These are phyloP conservation scores for Apteryx mantelli DNA, from an alignment of 2,113 vertebrate genomes.

Conservation along the genomic window DNA sequence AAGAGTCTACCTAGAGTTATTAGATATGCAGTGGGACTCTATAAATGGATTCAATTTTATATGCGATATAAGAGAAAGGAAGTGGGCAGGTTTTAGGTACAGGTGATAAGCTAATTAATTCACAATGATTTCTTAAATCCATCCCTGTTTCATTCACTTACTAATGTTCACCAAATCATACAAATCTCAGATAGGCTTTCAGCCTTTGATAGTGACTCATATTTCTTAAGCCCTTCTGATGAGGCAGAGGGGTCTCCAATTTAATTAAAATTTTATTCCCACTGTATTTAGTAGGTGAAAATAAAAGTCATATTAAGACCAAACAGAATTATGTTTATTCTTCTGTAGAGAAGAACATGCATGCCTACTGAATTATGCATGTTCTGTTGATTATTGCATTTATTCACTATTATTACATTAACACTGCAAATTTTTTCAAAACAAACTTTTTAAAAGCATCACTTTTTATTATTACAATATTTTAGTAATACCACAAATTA, in stretches of 20 bases:
- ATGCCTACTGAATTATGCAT: not conserved
- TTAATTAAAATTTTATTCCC: not conserved
- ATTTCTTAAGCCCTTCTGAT: not conserved
- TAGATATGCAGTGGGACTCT: not conserved
- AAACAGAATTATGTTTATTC: not conserved
- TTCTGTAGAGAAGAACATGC: not conserved
- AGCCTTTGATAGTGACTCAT: not conserved
- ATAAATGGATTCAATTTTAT: not conserved
- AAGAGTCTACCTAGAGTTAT: not conserved
- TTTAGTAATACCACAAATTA: not conserved
- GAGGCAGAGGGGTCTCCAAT: not conserved
- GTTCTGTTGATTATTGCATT: not conserved
- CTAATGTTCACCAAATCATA: not conserved
- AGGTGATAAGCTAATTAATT: not conserved
- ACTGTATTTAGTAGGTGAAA: not conserved
- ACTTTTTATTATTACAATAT: not conserved
- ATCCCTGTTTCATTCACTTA: not conserved
- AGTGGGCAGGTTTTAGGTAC: not conserved
- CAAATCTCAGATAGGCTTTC: not conserved
- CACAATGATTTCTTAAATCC: not conserved
- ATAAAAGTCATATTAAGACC: not conserved
- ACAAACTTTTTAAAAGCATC: not conserved
- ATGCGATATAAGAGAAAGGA: not conserved
- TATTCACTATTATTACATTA: not conserved
- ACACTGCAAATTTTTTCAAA: not conserved